Percentiles rank a stretch among this genome's conserved stretches.
These are phyloP conservation scores for Apeira syringaria DNA, from an alignment of 2,888 invertebrate genomes.

Conservation along the genomic window DNA sequence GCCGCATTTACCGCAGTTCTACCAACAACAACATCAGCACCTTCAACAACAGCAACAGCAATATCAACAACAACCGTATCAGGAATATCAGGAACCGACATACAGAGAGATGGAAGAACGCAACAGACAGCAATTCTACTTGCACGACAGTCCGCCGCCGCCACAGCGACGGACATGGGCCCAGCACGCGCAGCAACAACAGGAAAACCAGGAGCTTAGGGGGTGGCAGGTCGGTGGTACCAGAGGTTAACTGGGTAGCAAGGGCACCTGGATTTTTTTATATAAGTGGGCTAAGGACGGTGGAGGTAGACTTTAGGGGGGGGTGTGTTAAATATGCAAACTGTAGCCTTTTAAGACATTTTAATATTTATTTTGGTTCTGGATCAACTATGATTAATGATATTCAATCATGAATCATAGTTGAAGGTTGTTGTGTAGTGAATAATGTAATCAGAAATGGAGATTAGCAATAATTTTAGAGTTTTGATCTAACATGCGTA, in stretches of 20 bases:
- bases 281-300: too few relatives aligned
- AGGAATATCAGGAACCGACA: conserved; percentile 61
- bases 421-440: too few relatives aligned
- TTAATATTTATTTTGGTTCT: too few relatives aligned
- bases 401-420: too few relatives aligned
- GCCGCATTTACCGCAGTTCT: conserved; percentile 70
- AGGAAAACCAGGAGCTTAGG: conserved; percentile 80
- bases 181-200: conserved; percentile 74
- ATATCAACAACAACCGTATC: conserved; percentile 54
- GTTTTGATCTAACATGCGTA: too few relatives aligned
- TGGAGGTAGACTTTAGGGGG: too few relatives aligned
- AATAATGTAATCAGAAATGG: too few relatives aligned
- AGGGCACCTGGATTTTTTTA: too few relatives aligned
- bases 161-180: conserved; percentile 88
- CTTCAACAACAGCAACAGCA: conserved; percentile 36
- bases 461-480: too few relatives aligned
- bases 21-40: conserved; percentile 37
- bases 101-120: conserved; percentile 30
- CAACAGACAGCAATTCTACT: conserved; percentile 86
- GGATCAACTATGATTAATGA: too few relatives aligned
- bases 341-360: too few relatives aligned
- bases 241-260: not conserved
- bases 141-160: conserved; percentile 86
- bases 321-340: too few relatives aligned
- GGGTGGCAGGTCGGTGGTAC: conserved; percentile 69